These are phyloP conservation scores for Stenodera caucasica DNA, from an alignment of 2,888 invertebrate species.

Conservation along the genomic window DNA sequence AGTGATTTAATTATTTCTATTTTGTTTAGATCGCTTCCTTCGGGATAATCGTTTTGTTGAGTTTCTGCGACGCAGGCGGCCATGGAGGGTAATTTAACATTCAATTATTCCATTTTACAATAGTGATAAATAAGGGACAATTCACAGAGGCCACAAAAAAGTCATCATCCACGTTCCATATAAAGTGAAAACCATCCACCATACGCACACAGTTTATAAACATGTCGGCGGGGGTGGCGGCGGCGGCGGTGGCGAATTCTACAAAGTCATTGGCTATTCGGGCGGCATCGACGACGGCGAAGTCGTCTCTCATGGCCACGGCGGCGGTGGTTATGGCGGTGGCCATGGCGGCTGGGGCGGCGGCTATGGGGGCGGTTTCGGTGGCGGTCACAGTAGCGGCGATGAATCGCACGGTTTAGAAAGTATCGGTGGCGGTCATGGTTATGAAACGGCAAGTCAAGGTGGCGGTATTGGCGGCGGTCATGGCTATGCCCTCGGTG, in stretches of 20 bases:
- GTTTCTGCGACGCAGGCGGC: conserved; percentile 54
- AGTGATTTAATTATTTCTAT: conserved; percentile 16
- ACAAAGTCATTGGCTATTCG: conserved; percentile 70
- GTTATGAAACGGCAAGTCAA: conserved; percentile 21
- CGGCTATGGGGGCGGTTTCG: conserved; percentile 42
- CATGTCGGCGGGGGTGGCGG: conserved; percentile 61
- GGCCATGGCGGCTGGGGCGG: conserved; percentile 40
- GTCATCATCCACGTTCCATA: conserved; percentile 79
- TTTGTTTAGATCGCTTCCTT: conserved; percentile 48
- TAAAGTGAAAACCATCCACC: conserved; percentile 75
- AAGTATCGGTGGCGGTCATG: conserved; percentile 33
- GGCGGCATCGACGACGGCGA: conserved; percentile 63
- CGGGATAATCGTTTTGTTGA: conserved; percentile 51
- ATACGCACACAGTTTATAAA: conserved; percentile 77
- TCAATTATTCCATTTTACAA: neutral
- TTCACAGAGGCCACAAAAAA: conserved; percentile 61
- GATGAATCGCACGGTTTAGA: conserved; percentile 26
- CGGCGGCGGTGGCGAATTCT: conserved; percentile 59
- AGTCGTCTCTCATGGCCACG: conserved; percentile 49
- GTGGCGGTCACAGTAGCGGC: conserved; percentile 32
- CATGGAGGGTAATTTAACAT: conserved; percentile 52
- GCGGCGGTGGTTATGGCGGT: conserved; percentile 38
- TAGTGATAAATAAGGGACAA: neutral
- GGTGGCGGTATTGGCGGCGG: conserved; percentile 24
- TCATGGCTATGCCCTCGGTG: conserved; percentile 21